These are phyloP conservation scores for Plagiodera versicolora DNA, from an alignment of 2,888 invertebrate species.

Conservation along the genomic window DNA sequence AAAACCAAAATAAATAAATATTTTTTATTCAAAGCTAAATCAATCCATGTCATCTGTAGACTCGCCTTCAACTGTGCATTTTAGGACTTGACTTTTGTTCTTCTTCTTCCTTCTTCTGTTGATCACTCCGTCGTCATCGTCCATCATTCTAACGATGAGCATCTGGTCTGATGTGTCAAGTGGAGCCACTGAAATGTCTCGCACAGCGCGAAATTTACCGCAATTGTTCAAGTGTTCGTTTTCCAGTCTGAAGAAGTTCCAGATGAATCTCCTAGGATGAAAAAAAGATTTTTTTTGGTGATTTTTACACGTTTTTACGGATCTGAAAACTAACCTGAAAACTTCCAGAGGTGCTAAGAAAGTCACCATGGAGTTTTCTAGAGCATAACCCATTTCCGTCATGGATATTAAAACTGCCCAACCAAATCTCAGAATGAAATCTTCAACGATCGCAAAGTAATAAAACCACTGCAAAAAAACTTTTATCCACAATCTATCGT, in stretches of 20 bases:
- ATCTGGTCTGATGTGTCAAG: slow-evolving; percentile 92
- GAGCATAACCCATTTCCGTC: slow-evolving; percentile 74
- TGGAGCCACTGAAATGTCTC: slow-evolving; percentile 96
- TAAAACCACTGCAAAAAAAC: slow-evolving; percentile 77
- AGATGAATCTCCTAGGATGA: slow-evolving; percentile 81
- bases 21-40: background rate
- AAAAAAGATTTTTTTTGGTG: background rate
- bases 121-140: slow-evolving; percentile 84
- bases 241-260: slow-evolving; percentile 99
- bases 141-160: slow-evolving; percentile 92
- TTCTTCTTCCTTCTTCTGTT: slow-evolving; percentile 65
- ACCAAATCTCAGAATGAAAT: slow-evolving; percentile 87
- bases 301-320: too few relatives aligned
- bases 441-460: slow-evolving; percentile 96
- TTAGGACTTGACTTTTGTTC: background rate
- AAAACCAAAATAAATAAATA: too few relatives aligned
- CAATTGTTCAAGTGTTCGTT: slow-evolving; percentile 99
- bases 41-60: background rate
- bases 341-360: slow-evolving; percentile 85
- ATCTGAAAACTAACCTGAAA: slow-evolving; percentile 65
- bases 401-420: slow-evolving; percentile 90
- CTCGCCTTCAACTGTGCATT: background rate
- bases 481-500: too few relatives aligned
- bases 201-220: slow-evolving; percentile 96
- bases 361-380: slow-evolving; percentile 81